Percentiles rank a stretch among this genome's conserved stretches.
Evolutionary conservation across 2,888 invertebrate genomes (phyloP).

Genomic region (Margaritifera margaritifera): DNA sequence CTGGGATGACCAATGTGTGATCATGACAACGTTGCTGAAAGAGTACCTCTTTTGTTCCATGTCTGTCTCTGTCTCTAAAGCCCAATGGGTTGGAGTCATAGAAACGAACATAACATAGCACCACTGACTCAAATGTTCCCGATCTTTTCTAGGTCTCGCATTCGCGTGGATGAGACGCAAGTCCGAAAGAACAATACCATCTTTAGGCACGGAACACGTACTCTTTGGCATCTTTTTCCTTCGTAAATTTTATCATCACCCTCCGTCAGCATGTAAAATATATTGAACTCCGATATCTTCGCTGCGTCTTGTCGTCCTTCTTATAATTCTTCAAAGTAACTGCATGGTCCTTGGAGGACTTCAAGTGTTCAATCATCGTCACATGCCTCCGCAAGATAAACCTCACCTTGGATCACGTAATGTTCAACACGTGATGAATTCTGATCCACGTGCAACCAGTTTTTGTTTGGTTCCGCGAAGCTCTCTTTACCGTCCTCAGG

Average conservation of each 20-base stretch:
- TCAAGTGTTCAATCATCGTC: constrained; percentile 50
- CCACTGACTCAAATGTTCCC: constrained; percentile 38
- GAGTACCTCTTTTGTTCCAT: constrained; percentile 30
- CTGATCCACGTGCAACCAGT: constrained; percentile 44
- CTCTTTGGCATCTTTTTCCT: constrained; percentile 26
- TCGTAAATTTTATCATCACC: constrained; percentile 15
- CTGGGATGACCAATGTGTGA: constrained; percentile 44
- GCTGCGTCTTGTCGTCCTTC: not conserved
- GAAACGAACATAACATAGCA: constrained; percentile 46
- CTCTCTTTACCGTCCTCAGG: constrained; percentile 26
- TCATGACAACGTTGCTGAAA: constrained; percentile 31
- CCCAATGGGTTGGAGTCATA: constrained; percentile 51
- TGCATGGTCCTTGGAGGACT: constrained; percentile 45
- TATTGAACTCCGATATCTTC: too few relatives aligned
- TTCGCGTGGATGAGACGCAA: constrained; percentile 49
- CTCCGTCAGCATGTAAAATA: not conserved
- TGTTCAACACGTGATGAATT: constrained; percentile 34
- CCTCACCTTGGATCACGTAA: constrained; percentile 39
- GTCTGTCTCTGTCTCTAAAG: constrained; percentile 28
- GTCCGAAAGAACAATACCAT: constrained; percentile 53
- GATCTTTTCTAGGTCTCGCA: constrained; percentile 25
- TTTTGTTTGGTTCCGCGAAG: not conserved
- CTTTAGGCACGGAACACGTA: constrained; percentile 43
- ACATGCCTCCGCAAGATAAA: constrained; percentile 46
- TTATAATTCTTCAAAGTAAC: constrained; percentile 28